Evolutionary conservation across 2,113 vertebrate species (phyloP).

Genomic region (Sigmodon hispidus): DNA sequence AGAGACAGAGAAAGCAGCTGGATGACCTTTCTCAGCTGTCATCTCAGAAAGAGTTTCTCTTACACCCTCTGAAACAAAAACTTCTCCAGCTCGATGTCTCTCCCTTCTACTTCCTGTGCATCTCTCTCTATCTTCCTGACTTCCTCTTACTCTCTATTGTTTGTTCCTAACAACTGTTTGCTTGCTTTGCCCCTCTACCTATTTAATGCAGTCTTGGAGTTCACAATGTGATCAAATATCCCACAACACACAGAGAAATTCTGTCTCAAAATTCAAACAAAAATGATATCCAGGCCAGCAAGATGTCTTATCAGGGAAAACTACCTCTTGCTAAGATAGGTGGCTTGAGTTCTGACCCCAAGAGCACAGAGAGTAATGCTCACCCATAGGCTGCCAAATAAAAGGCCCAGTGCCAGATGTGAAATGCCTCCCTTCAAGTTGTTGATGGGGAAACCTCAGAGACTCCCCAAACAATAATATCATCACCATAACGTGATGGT

Average conservation of each 20-base stretch:
- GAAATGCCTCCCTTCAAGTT: background rate
- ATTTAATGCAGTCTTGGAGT: background rate
- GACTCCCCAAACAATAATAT: background rate
- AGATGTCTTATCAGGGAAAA: background rate
- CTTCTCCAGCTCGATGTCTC: background rate
- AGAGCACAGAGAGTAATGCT: background rate
- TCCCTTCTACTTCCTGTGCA: background rate
- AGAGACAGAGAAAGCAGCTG: background rate
- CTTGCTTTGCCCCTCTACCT: background rate
- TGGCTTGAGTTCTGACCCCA: background rate
- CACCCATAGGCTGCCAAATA: background rate
- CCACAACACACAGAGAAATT: background rate
- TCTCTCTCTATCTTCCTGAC: background rate
- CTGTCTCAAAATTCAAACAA: background rate
- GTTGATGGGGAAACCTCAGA: background rate
- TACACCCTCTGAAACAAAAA: background rate
- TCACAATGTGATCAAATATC: background rate
- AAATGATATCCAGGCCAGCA: background rate
- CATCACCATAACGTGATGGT: background rate
- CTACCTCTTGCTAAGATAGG: background rate
- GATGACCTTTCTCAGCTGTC: background rate
- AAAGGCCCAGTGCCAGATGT: background rate
- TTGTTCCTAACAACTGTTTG: background rate
- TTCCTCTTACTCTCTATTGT: background rate
- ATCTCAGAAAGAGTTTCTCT: background rate